phyloP scores from a whole-genome alignment of 2,113 vertebrate genomes.

The Platysternon megacephalum region DNA sequence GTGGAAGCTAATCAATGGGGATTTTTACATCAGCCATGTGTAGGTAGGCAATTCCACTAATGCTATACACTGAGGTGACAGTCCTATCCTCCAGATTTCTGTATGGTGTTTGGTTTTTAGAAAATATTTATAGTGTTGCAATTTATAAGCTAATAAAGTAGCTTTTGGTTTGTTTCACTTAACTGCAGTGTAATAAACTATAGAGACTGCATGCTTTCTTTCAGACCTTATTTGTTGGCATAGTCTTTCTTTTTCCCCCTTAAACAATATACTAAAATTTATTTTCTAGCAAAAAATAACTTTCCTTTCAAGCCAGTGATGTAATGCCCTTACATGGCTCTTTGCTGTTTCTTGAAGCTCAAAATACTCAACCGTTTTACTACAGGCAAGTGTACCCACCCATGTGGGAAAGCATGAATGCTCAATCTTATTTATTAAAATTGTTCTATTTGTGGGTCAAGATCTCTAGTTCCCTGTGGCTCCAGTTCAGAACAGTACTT shows the following conservation, averaged over 20 bases:
- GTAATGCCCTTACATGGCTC: not conserved
- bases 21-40: not conserved
- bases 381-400: not conserved
- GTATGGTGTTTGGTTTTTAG: not conserved
- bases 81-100: not conserved
- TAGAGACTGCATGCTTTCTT: not conserved
- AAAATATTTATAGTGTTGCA: not conserved
- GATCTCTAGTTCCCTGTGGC: not conserved
- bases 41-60: not conserved
- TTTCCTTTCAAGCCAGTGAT: not conserved
- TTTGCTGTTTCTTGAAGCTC: not conserved
- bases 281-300: conserved; percentile 45
- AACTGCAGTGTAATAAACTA: not conserved
- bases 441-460: not conserved
- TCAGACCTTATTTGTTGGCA: conserved; percentile 13
- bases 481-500: not conserved
- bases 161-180: not conserved
- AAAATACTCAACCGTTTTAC: conserved; percentile 12
- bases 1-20: not conserved
- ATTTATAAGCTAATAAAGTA: not conserved
- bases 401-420: not conserved
- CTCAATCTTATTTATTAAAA: not conserved
- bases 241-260: not conserved
- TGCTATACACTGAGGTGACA: not conserved
- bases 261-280: conserved; percentile 9